Base-by-base conservation (phyloP, 2,113 vertebrate species). In the Dasyprocta punctata region DNA sequence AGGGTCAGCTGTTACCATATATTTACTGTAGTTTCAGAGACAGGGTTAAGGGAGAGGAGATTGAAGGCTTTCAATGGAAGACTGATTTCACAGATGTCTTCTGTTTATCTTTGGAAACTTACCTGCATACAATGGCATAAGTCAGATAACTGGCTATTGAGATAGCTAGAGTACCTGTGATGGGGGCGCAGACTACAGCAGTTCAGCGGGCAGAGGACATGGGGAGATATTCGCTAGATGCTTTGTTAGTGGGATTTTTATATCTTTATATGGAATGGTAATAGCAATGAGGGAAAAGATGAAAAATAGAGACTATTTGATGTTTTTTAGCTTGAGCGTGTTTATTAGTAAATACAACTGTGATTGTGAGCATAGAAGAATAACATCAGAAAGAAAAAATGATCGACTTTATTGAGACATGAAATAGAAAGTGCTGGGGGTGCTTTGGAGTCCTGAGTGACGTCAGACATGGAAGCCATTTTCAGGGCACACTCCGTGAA, bases 31-130 rank as follows among this genome's bases (percentile, higher is more conserved):
- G 41, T 16, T 28, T 44, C 3, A 2, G 26, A 41, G 30, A 20
- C 0, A 4, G 44, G 44, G 13, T 16, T 7, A 7, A 11, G 22
- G n/a, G 5, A 54, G 10, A 33, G 19, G 5, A 0, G 28, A 16
- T 8, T 24, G 73, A 78, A 56, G 2, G 26, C 7, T 65, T 81
- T 30, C 33, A 26, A 0, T 6, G 13, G 67, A 47, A 65, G 73
- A 33, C 9, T 20, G 49, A n/a, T 17, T 77, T n/a, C n/a, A 26
- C 44, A 69, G 16, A 44, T 17, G 0, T 19, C 24, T 65, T 81
- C 69, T 22, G 6, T 65, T 95, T 13, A 47, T 4, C 75, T 84
- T 9, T 65, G 65, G 56, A 83, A 77, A 56, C 19, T 60, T 47
- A 22, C 58, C 22, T 30, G 5, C 24, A 13, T 19, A 28, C 0